These are phyloP conservation scores for Heterochromis multidens DNA, from an alignment of 2,113 vertebrate genomes.

Conservation along the genomic window DNA sequence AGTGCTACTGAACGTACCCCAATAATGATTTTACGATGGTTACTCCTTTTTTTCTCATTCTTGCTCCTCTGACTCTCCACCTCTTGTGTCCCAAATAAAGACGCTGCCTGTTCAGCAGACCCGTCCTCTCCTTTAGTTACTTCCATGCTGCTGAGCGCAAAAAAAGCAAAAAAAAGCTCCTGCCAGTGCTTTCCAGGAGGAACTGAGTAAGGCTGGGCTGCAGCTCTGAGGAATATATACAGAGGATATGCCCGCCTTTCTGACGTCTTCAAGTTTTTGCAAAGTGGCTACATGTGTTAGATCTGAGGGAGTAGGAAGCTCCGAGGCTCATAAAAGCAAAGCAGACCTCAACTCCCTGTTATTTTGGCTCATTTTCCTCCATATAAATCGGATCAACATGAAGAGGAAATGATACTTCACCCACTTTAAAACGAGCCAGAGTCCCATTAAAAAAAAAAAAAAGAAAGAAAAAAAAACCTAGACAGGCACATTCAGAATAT, in stretches of 20 bases:
- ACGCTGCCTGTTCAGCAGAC: constrained; percentile 38
- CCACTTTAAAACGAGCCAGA: not conserved
- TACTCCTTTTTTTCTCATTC: constrained; percentile 13
- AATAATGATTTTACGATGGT: constrained; percentile 47
- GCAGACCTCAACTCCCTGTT: not conserved
- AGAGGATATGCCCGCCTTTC: constrained; percentile 41
- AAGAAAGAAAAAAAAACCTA: not conserved
- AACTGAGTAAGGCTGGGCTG: not conserved
- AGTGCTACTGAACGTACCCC: constrained; percentile 55
- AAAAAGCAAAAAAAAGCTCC: not conserved
- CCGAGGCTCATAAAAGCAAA: not conserved
- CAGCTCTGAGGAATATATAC: not conserved
- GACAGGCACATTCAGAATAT: not conserved
- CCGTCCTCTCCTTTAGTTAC: constrained; percentile 50
- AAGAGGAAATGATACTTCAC: not conserved
- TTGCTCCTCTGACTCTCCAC: constrained; percentile 42
- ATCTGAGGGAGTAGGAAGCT: not conserved
- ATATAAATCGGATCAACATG: not conserved
- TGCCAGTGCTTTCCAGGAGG: not conserved
- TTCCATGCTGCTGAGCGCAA: constrained; percentile 56
- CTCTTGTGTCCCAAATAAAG: constrained; percentile 50
- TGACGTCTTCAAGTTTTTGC: not conserved
- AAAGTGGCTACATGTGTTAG: not conserved
- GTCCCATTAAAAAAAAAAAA: not conserved
- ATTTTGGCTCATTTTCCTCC: not conserved